Percentiles rank a stretch among this genome's conserved stretches.
These are phyloP conservation scores for Syngnathus acus DNA, from an alignment of 2,797 vertebrate species.

Conservation along the genomic window DNA sequence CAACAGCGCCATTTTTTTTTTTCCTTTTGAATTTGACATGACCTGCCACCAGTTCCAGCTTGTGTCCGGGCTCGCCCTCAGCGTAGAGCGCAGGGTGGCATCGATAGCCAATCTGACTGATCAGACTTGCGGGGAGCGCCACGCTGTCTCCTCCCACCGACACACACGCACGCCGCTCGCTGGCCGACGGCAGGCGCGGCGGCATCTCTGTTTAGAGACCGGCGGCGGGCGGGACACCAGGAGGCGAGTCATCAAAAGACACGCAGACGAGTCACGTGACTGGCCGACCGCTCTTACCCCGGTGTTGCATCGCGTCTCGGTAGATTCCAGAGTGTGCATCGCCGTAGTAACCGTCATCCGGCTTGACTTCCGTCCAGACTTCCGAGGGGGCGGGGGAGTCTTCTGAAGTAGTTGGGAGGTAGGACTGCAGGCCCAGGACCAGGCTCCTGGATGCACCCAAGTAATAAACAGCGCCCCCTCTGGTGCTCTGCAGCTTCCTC, in stretches of 20 bases:
- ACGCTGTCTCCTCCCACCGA: slow-evolving; percentile 92
- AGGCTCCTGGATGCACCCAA: slow-evolving; percentile 68
- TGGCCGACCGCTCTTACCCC: slow-evolving; percentile 74
- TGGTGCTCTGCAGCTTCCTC: slow-evolving; percentile 54
- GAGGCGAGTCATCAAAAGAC: slow-evolving; percentile 7
- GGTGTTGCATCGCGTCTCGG: slow-evolving; percentile 85
- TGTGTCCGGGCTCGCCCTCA: slow-evolving; percentile 95
- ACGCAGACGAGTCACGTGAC: not conserved
- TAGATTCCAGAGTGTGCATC: slow-evolving; percentile 79
- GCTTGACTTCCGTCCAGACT: slow-evolving; percentile 89
- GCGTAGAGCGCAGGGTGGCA: slow-evolving; percentile 98
- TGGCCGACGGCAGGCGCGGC: slow-evolving; percentile 69
- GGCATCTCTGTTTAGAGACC: slow-evolving; percentile 78
- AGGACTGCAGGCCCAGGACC: slow-evolving; percentile 79
- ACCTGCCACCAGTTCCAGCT: slow-evolving; percentile 96
- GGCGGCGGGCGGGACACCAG: no score
- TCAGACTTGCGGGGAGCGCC: slow-evolving; percentile 92
- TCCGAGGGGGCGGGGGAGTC: slow-evolving; percentile 89
- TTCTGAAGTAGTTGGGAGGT: slow-evolving; percentile 35
- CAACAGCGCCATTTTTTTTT: not conserved
- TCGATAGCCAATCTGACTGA: slow-evolving; percentile 97
- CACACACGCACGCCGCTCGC: slow-evolving; percentile 90
- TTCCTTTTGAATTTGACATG: slow-evolving; percentile 10
- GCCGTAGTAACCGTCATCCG: slow-evolving; percentile 86
- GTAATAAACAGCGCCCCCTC: slow-evolving; percentile 65